These are phyloP conservation scores for Arrhamphus sclerolepis DNA, from an alignment of 2,797 vertebrate genomes.

Conservation along the genomic window DNA sequence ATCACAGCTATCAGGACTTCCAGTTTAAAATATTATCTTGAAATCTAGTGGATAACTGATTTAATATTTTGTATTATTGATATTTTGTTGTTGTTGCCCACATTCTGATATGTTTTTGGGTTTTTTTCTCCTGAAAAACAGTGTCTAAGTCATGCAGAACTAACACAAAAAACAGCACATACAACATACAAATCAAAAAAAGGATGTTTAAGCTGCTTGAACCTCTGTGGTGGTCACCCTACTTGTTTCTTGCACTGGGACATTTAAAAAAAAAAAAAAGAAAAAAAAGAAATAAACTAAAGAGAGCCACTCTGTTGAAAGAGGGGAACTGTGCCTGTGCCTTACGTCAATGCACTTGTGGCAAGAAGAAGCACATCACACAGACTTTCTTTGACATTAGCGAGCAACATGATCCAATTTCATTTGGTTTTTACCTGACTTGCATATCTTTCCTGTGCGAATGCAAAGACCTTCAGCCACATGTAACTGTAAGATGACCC, in stretches of 20 bases:
- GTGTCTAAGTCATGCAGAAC: too few relatives aligned
- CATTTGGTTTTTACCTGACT: conserved; percentile 63
- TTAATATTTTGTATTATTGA: too few relatives aligned
- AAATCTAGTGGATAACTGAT: too few relatives aligned
- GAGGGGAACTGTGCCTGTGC: conserved; percentile 95
- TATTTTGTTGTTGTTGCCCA: too few relatives aligned
- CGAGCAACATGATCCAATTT: conserved; percentile 73
- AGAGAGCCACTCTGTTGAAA: conserved; percentile 89
- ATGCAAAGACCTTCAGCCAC: conserved; percentile 68
- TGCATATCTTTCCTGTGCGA: conserved; percentile 47
- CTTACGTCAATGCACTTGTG: conserved; percentile 98
- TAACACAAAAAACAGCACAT: too few relatives aligned
- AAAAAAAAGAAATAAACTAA: conserved; percentile 11
- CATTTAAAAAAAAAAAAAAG: conserved; percentile 42
- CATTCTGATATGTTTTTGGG: too few relatives aligned
- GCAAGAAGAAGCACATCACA: conserved; percentile 98
- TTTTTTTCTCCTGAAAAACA: too few relatives aligned
- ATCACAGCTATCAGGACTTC: too few relatives aligned
- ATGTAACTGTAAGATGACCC: conserved; percentile 23
- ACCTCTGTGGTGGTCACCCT: conserved; percentile 80
- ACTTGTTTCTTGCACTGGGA: conserved; percentile 87
- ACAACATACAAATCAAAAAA: too few relatives aligned
- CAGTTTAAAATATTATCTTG: too few relatives aligned
- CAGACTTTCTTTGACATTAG: conserved; percentile 71
- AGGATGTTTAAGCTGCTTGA: background rate